Percentiles rank a stretch among this genome's conserved stretches.
Evolutionary conservation across 2,888 invertebrate genomes (phyloP).

Genomic region (Salpingus planirostris): DNA sequence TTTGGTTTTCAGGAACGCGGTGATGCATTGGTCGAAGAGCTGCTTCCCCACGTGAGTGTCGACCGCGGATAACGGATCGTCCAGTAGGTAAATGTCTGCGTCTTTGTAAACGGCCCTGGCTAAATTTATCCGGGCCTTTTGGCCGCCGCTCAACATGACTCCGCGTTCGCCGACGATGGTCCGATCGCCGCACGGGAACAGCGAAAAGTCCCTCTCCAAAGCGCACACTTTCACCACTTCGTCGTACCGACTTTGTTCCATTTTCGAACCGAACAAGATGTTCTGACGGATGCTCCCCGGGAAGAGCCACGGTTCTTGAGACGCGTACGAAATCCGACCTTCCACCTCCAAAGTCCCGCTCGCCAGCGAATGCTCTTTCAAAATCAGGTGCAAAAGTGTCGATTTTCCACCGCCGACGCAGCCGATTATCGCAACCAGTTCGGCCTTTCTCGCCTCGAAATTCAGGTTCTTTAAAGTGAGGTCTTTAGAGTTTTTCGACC

Average conservation of each 20-base stretch:
- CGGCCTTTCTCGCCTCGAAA: slow-evolving; percentile 53
- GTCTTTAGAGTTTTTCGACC: slow-evolving; percentile 1
- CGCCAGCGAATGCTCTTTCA: slow-evolving; percentile 61
- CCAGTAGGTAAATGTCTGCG: slow-evolving; percentile 74
- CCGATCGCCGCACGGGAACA: slow-evolving; percentile 68
- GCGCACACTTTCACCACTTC: slow-evolving; percentile 61
- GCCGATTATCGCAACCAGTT: slow-evolving; percentile 48
- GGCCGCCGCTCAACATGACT: slow-evolving; percentile 65
- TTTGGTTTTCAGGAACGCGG: slow-evolving; percentile 53
- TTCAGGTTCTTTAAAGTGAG: slow-evolving; percentile 49
- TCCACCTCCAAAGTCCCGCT: slow-evolving; percentile 56
- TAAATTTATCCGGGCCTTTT: slow-evolving; percentile 77
- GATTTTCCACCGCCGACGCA: slow-evolving; percentile 57
- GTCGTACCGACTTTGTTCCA: slow-evolving; percentile 56
- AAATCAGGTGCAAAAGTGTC: slow-evolving; percentile 44
- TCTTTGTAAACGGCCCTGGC: slow-evolving; percentile 77
- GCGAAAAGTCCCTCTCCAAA: slow-evolving; percentile 58
- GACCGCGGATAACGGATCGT: slow-evolving; percentile 84
- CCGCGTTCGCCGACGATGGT: slow-evolving; percentile 71
- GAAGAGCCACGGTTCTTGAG: slow-evolving; percentile 80
- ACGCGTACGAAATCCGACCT: slow-evolving; percentile 66
- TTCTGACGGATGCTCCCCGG: slow-evolving; percentile 79
- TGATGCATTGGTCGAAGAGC: slow-evolving; percentile 72
- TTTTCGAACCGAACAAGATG: slow-evolving; percentile 75
- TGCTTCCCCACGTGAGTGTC: slow-evolving; percentile 81